These are phyloP conservation scores for Agriopis marginaria DNA, from an alignment of 2,888 invertebrate species.

Conservation along the genomic window DNA sequence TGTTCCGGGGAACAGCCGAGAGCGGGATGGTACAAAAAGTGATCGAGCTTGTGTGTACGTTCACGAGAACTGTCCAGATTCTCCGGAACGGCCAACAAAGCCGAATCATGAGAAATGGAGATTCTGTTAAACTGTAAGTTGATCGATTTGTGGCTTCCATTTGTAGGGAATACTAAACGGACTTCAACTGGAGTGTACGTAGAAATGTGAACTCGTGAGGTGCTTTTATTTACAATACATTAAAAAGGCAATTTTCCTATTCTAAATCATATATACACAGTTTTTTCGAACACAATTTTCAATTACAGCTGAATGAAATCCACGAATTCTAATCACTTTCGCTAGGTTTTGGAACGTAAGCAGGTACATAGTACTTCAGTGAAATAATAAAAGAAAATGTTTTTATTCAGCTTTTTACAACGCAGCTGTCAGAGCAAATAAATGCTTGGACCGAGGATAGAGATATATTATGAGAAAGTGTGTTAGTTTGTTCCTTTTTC, in stretches of 20 bases:
- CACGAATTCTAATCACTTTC: too few species aligned
- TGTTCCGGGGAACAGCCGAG: conserved; percentile 45
- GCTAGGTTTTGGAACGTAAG: too few species aligned
- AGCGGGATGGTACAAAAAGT: conserved; percentile 48
- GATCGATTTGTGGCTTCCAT: conserved; percentile 55
- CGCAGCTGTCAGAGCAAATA: too few species aligned
- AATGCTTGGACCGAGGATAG: too few species aligned
- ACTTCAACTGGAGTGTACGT: not conserved
- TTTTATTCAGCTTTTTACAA: too few species aligned
- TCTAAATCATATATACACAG: not conserved
- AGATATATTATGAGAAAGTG: too few species aligned
- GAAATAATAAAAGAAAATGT: too few species aligned
- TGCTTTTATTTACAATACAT: conserved; percentile 6
- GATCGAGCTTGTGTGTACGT: conserved; percentile 48
- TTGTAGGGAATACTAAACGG: conserved; percentile 35
- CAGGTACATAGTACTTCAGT: too few species aligned
- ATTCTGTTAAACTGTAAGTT: conserved; percentile 64
- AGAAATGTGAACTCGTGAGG: not conserved
- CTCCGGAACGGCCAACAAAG: conserved; percentile 57
- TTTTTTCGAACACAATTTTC: too few species aligned
- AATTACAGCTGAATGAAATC: too few species aligned
- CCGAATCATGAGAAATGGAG: conserved; percentile 57
- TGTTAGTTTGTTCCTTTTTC: too few species aligned
- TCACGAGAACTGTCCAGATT: conserved; percentile 51
- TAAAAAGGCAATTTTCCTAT: not conserved